These are phyloP conservation scores for Aptenodytes patagonicus DNA, from an alignment of 2,113 vertebrate genomes.

Conservation along the genomic window DNA sequence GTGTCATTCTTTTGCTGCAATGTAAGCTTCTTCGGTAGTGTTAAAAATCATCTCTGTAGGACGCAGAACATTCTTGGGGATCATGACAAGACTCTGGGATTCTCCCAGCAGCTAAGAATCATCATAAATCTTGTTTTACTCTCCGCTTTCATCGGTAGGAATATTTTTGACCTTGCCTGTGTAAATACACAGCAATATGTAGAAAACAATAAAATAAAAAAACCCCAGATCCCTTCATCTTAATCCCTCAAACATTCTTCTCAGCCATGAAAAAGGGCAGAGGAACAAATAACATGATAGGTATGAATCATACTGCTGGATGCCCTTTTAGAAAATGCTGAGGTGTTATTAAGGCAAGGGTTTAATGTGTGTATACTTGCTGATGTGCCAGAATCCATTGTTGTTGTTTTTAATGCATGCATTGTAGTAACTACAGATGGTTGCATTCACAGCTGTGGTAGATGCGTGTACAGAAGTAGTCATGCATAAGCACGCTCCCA, in stretches of 20 bases:
- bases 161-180: background rate
- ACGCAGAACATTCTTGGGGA: background rate
- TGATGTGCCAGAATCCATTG: background rate
- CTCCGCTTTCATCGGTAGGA: background rate
- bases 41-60: background rate
- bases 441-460: background rate
- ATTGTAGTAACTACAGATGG: background rate
- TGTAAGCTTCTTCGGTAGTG: background rate
- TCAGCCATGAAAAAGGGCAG: background rate
- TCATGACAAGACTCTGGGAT: background rate
- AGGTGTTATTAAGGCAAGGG: background rate
- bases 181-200: background rate
- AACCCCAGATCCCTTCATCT: background rate
- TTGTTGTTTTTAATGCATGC: background rate
- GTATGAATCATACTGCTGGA: background rate
- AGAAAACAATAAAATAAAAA: background rate
- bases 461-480: background rate
- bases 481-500: background rate
- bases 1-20: background rate
- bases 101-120: background rate
- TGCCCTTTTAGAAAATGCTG: background rate
- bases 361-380: background rate
- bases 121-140: background rate
- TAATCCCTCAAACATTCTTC: background rate
- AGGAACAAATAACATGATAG: background rate